Base-by-base conservation (phyloP, 2,113 vertebrate genomes). In the Chloropsis cyanopogon region DNA sequence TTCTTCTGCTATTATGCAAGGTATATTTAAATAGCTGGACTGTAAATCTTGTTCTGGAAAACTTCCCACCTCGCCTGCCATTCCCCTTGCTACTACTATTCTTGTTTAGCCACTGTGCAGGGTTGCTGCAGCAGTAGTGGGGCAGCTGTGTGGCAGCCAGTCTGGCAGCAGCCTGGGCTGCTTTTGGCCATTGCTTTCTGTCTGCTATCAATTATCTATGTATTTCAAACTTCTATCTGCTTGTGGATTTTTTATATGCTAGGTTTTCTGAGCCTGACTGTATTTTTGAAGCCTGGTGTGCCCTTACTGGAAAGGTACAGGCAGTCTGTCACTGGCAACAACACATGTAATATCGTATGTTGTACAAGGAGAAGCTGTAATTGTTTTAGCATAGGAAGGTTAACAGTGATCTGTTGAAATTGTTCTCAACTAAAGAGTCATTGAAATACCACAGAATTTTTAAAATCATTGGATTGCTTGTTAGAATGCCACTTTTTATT, bases 1-100 rank as follows among this genome's bases (percentile, higher is more conserved):
- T 89, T 84, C 6, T 4, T 68, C 60, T 85, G 12, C 90, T 81
- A 54, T 96, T 88, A 91, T 54, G 65, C 81, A 91, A 95, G 93
- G 79, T 96, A 81, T 66, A 92, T 83, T 79, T 84, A 92, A 86
- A 88, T 87, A 94, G 90, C 81, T 91, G 75, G 70, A 57, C 64
- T 83, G 82, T 93, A 93, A 95, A 92, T 93, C 78, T 82, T 16
- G 0, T 63, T 82, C 82, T 94, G 93, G 91, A 95, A 82, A 65
- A 71, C 86, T 89, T 90, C 77, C 90, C 85, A 47, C 65, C 77
- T 94, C 3, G 15, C 72, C 82, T 70, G 70, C 85, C 42, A 1
- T 92, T 76, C 75, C 80, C 44, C 47, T 84, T 54, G 35, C 52
- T 71, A 11, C 41, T 54, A 13, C 90, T 93, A 9, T 92, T 86